These are phyloP conservation scores for Erebia palarica DNA, from an alignment of 2,888 invertebrate genomes.

Conservation along the genomic window DNA sequence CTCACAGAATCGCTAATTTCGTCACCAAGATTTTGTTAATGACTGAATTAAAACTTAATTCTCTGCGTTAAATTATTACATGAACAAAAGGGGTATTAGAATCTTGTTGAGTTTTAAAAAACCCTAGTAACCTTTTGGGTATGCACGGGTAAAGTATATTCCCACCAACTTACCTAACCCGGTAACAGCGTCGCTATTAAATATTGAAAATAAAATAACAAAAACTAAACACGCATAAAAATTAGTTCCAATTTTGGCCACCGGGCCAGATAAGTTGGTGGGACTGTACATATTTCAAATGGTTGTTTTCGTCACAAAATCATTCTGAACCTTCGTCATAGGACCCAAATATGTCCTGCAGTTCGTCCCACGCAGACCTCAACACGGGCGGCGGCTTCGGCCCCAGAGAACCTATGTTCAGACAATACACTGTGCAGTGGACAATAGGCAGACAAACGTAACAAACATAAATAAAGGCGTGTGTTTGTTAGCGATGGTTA, in stretches of 20 bases:
- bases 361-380: slow-evolving; percentile 65
- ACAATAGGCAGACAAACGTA: slow-evolving; percentile 16
- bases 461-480: neutral
- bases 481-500: slow-evolving; percentile 25
- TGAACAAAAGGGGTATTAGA: too few species aligned
- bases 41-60: too few species aligned
- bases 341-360: slow-evolving; percentile 61
- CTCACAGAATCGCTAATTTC: too few species aligned
- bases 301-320: slow-evolving; percentile 14
- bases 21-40: too few species aligned
- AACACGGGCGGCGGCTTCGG: slow-evolving; percentile 37
- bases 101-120: too few species aligned
- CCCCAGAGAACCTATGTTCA: slow-evolving; percentile 38
- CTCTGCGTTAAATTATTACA: too few species aligned
- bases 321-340: slow-evolving; percentile 49
- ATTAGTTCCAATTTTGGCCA: too few species aligned
- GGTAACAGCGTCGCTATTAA: too few species aligned
- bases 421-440: slow-evolving; percentile 18
- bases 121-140: neutral
- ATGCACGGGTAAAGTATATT: neutral
- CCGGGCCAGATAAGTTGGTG: too few species aligned
- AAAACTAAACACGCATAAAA: too few species aligned
- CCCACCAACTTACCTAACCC: too few species aligned
- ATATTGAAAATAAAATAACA: too few species aligned
- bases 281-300: neutral